These are phyloP conservation scores for Actinostola sp. DNA, from an alignment of 92 coral and sea anemone species.

Conservation along the genomic window DNA sequence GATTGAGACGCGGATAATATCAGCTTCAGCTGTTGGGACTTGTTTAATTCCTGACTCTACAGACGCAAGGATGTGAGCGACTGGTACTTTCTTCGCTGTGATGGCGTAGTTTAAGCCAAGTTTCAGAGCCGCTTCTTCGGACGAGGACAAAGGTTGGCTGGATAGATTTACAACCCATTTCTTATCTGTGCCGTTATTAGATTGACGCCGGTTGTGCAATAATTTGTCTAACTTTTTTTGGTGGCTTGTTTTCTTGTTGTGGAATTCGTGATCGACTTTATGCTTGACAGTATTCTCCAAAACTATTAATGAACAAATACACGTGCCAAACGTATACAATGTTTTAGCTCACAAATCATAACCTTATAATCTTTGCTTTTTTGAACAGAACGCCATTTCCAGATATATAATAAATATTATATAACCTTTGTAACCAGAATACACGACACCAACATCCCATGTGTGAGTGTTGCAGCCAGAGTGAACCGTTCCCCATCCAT, in stretches of 20 bases:
- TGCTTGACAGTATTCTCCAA: conserved; percentile 25
- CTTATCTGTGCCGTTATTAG: background rate
- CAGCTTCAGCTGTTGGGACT: background rate
- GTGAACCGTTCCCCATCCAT: too few relatives aligned
- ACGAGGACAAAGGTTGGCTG: conserved; percentile 4
- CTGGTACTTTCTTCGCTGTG: conserved; percentile 8
- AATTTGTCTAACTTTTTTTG: conserved; percentile 1
- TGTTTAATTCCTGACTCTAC: conserved; percentile 8
- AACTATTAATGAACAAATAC: background rate
- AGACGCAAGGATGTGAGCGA: conserved; percentile 9
- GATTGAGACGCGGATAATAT: conserved; percentile 12
- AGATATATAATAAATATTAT: too few relatives aligned
- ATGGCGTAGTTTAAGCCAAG: conserved; percentile 17
- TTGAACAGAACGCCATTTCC: too few relatives aligned
- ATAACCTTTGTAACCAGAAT: too few relatives aligned
- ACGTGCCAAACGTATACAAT: too few relatives aligned
- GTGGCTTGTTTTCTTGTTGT: background rate
- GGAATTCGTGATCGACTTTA: conserved; percentile 13
- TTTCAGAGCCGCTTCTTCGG: conserved; percentile 15
- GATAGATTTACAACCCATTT: conserved; percentile 35
- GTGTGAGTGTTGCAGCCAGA: too few relatives aligned
- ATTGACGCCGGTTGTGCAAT: background rate
- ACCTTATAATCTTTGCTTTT: too few relatives aligned
- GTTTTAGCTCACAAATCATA: too few relatives aligned
- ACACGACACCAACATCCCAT: too few relatives aligned